phyloP scores from a whole-genome alignment of 2,113 vertebrate species.

The Ptychochromis oligacanthus region DNA sequence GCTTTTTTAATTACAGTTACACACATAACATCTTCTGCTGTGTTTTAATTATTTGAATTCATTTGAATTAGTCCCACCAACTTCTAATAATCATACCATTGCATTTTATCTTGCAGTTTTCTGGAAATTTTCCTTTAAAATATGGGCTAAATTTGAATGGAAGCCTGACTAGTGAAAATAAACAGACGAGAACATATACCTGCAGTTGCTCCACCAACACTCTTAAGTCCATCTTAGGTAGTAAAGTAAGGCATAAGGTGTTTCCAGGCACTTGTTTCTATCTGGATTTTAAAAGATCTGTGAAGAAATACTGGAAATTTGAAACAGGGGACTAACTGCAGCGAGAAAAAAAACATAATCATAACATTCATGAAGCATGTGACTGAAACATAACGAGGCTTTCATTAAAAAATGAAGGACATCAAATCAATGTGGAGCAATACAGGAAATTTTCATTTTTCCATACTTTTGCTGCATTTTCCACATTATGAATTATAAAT shows the following conservation, averaged over 20 bases:
- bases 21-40: not conserved
- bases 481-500: not conserved
- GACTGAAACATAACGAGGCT: not conserved
- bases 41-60: not conserved
- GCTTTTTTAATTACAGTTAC: not conserved
- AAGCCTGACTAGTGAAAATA: not conserved
- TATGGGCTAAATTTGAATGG: not conserved
- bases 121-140: not conserved
- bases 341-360: not conserved
- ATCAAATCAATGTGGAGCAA: too few species aligned
- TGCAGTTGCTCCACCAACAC: not conserved
- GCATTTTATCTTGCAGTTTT: not conserved
- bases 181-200: too few species aligned
- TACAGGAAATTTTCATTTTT: too few species aligned
- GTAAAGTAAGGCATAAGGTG: not conserved
- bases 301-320: too few species aligned
- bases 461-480: not conserved
- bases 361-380: not conserved
- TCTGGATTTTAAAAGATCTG: too few species aligned
- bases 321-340: not conserved
- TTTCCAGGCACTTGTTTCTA: too few species aligned
- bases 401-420: not conserved
- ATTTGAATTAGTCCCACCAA: not conserved
- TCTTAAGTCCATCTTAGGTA: not conserved
- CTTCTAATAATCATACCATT: not conserved